Evolutionary conservation across 2,888 invertebrate species (phyloP), one percentile per base, ranked within the genome.

Genomic region (Julus scandinavius): DNA sequence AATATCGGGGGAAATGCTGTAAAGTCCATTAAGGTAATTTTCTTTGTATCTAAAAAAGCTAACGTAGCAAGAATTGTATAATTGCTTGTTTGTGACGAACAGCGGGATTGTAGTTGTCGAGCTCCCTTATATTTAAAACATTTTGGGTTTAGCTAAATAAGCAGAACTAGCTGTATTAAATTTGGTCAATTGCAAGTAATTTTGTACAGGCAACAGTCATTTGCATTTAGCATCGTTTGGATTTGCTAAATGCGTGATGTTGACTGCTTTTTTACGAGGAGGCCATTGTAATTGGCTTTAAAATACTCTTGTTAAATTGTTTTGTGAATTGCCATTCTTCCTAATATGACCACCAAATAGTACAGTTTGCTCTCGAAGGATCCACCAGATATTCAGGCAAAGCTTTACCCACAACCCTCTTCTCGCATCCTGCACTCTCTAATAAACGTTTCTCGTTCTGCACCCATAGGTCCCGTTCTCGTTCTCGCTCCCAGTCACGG

Each of bases 401-500:
- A 58, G 58, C 58, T 58, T 58, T 58, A 58, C 15, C 84, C 84
- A 41, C 29, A 41, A 41, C 41, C 15, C 29, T 2, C 72, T 20
- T 15, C 2, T 6, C 38, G 4, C 84, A 29, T 17, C 84, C 1
- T 29, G 29, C 40, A 84, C 84, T 15, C 29, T 84, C 41, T 84
- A 41, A 41, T 41, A 15, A 38, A 41, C 20, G 38, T 84, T 41
- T 84, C 84, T 84, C 84, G 58, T 58, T 84, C 84, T 84, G 40
- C 45, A 84, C 45, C 84, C 20, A 50, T 41, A 88, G 88, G 85
- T 88, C 88, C 49, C 84, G 88, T 40, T 80, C 87, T 29, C 87
- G 87, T 41, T 88, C 88, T 40, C 87, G 87, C 15, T 87, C 88
- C 84, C 86, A 29, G 49, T 88, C 88, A 17, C 85, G 85, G 17